Evolutionary conservation across 2,113 vertebrate species (phyloP).

Genomic region (Colossoma macropomum): DNA sequence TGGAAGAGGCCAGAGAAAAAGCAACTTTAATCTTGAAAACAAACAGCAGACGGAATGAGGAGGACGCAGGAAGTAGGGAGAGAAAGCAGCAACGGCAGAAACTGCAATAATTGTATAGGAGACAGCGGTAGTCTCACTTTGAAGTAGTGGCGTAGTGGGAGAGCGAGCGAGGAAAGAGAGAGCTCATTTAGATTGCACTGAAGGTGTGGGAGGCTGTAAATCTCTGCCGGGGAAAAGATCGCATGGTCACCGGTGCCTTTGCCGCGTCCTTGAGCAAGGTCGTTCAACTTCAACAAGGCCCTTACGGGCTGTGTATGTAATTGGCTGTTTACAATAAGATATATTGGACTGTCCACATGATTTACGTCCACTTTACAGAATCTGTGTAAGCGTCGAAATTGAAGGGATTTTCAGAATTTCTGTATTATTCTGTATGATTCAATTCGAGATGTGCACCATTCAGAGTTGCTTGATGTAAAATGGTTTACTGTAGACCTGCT

Average conservation of each 20-base stretch:
- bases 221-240: not conserved
- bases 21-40: slow-evolving; percentile 33
- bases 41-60: slow-evolving; percentile 12
- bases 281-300: not conserved
- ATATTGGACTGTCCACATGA: not conserved
- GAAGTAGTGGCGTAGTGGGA: not conserved
- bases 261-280: slow-evolving; percentile 40
- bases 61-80: slow-evolving; percentile 2
- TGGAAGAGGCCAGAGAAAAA: slow-evolving; percentile 5
- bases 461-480: no score
- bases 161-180: not conserved
- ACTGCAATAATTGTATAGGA: slow-evolving; percentile 15
- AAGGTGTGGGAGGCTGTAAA: slow-evolving; percentile 20
- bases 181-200: slow-evolving; percentile 34
- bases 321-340: not conserved
- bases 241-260: slow-evolving; percentile 11
- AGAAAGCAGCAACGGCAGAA: not conserved
- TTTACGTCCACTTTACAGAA: slow-evolving; percentile 3
- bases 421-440: not conserved
- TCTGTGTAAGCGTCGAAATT: not conserved
- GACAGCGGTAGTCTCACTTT: slow-evolving; percentile 1
- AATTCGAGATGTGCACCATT: no score
- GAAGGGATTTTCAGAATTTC: no score
- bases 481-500: no score
- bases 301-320: not conserved